phyloP scores from a whole-genome alignment of 2,797 vertebrate genomes.

The Dryobates pubescens region DNA sequence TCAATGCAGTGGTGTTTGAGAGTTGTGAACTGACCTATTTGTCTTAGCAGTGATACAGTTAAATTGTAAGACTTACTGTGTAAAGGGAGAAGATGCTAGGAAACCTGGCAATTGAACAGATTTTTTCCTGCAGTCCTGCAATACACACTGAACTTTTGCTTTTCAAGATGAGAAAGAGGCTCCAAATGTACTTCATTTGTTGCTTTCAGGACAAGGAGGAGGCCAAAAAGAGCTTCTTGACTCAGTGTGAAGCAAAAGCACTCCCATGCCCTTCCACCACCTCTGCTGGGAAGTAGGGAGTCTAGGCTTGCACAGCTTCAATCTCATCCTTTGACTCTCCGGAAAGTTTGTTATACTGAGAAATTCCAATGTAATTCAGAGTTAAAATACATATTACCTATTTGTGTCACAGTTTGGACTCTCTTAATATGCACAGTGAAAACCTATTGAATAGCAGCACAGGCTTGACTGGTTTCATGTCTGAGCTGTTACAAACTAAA shows the following conservation, averaged over 20 bases:
- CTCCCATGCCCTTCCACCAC: not conserved
- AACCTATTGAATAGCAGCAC: not conserved
- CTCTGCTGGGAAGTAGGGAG: not conserved
- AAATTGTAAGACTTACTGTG: not conserved
- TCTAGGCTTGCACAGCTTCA: not conserved
- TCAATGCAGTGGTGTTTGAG: not conserved
- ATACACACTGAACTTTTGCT: not conserved
- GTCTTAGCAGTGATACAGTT: not conserved
- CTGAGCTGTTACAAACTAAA: constrained; percentile 6
- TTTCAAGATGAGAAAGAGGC: not conserved
- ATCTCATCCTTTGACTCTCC: not conserved
- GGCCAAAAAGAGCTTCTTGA: not conserved
- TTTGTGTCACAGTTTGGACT: not conserved
- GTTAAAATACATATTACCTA: not conserved
- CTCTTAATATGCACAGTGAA: not conserved
- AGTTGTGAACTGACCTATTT: not conserved
- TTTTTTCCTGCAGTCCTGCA: not conserved
- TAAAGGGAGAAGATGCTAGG: not conserved
- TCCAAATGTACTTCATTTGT: not conserved
- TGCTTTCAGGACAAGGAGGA: not conserved
- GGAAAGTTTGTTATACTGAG: not conserved
- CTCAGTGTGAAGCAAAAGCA: not conserved
- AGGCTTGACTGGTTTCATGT: constrained; percentile 17
- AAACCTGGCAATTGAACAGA: not conserved
- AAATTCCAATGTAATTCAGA: not conserved